Conservation (phyloP, 1,140 invertebrate species). For the Oncopodura yosiiana region DNA sequence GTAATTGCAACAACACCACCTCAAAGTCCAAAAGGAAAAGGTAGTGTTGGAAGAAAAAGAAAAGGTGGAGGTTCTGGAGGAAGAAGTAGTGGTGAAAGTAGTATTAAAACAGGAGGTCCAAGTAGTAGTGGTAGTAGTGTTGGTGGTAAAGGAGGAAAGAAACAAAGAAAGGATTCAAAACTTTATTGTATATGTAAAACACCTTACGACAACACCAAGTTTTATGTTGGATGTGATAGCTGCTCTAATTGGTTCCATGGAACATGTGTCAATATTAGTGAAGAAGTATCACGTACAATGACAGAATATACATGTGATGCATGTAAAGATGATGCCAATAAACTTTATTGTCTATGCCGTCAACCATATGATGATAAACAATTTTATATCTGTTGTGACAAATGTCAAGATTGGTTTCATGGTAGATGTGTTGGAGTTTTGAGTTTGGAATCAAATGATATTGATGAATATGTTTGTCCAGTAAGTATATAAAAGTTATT, state of each 20-base stretch:
- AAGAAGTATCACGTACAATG: constrained; percentile 81
- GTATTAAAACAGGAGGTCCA: no score
- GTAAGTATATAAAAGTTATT: no score
- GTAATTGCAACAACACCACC: no score
- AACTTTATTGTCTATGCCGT: constrained; percentile 84
- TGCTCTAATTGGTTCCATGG: constrained; percentile 99
- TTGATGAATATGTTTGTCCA: constrained; percentile 93
- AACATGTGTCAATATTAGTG: constrained; percentile 87
- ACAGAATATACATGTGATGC: constrained; percentile 82
- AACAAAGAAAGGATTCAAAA: constrained; percentile 55
- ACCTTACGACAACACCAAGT: constrained; percentile 89
- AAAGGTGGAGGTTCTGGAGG: no score
- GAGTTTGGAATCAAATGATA: constrained; percentile 84
- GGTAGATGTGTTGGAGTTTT: constrained; percentile 92
- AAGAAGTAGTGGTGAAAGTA: no score
- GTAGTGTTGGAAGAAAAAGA: no score
- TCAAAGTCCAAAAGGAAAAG: no score
- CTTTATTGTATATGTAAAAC: constrained; percentile 87
- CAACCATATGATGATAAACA: constrained; percentile 96
- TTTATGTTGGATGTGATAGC: constrained; percentile 93
- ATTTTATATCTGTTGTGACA: constrained; percentile 97
- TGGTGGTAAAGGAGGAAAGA: constrained; percentile 16
- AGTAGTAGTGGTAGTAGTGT: constrained; percentile 28
- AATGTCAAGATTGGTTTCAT: constrained; percentile 98
- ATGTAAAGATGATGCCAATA: constrained; percentile 45